phyloP scores from a whole-genome alignment of 2,888 invertebrate genomes.

The Caenorhabditis panamensis region DNA sequence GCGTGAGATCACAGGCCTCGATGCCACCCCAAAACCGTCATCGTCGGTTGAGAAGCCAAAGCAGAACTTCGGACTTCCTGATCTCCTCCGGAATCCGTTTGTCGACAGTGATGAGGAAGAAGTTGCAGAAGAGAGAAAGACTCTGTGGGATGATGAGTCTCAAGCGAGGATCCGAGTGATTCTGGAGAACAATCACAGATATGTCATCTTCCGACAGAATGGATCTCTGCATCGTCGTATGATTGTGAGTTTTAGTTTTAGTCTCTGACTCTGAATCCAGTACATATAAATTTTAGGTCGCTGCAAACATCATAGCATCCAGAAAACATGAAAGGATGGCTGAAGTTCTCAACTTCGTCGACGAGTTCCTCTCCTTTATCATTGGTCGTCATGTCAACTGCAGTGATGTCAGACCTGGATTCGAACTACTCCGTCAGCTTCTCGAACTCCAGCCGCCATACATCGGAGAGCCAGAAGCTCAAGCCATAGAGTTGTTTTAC shows the following conservation, averaged over 20 bases:
- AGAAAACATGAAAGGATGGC: conserved; percentile 30
- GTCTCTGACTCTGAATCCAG: too few species aligned
- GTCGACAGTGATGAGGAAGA: conserved; percentile 61
- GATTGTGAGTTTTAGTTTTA: conserved; percentile 32
- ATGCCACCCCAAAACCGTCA: conserved; percentile 21
- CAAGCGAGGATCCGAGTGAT: conserved; percentile 25
- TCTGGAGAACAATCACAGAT: conserved; percentile 22
- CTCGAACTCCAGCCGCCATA: conserved; percentile 44
- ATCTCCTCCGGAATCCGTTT: conserved; percentile 15
- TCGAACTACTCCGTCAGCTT: conserved; percentile 39
- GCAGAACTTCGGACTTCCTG: not conserved
- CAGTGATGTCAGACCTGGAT: conserved; percentile 45
- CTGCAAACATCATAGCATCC: conserved; percentile 27
- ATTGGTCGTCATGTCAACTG: conserved; percentile 56
- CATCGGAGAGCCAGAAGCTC: conserved; percentile 46
- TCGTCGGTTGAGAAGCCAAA: conserved; percentile 24
- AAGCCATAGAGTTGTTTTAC: conserved; percentile 44
- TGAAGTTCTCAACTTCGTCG: conserved; percentile 48
- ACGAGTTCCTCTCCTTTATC: conserved; percentile 45
- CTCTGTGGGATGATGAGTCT: conserved; percentile 24
- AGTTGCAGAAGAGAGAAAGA: conserved; percentile 26
- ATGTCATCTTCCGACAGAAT: conserved; percentile 46
- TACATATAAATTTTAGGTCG: conserved; percentile 9
- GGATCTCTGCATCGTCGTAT: conserved; percentile 47
- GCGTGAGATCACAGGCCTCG: conserved; percentile 53